These are phyloP conservation scores for Mythimna lalbum DNA, from an alignment of 2,888 invertebrate species.

Conservation along the genomic window DNA sequence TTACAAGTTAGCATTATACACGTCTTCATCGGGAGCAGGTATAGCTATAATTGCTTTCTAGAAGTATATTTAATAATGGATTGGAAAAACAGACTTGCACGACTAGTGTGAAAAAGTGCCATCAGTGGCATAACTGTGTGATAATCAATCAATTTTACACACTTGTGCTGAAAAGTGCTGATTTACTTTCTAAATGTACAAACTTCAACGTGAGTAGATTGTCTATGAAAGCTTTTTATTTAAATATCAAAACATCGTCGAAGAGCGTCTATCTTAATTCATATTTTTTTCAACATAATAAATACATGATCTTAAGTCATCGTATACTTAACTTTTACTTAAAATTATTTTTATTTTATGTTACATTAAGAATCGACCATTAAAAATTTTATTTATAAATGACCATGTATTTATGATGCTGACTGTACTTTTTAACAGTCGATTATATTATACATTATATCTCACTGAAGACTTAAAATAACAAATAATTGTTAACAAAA, in stretches of 20 bases:
- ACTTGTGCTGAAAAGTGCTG: conserved; percentile 40
- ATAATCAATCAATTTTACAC: conserved; percentile 6
- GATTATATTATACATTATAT: conserved; percentile 16
- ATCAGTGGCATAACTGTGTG: neutral
- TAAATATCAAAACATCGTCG: conserved; percentile 15
- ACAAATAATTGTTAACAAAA: conserved; percentile 7
- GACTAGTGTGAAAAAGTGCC: neutral
- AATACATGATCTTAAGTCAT: conserved; percentile 41
- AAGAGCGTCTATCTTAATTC: conserved; percentile 10
- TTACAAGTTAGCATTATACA: conserved; percentile 11
- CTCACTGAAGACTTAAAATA: conserved; percentile 32
- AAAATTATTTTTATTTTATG: conserved; percentile 28
- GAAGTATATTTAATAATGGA: neutral
- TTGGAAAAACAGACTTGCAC: conserved; percentile 23
- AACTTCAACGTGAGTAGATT: conserved; percentile 26
- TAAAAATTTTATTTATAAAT: conserved; percentile 18
- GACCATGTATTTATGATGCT: conserved; percentile 47
- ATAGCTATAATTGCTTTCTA: conserved; percentile 1
- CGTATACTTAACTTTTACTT: conserved; percentile 53
- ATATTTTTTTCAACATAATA: conserved; percentile 20
- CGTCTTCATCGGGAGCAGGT: neutral
- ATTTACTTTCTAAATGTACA: conserved; percentile 31
- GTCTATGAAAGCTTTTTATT: conserved; percentile 19
- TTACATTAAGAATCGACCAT: conserved; percentile 35
- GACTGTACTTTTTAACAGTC: conserved; percentile 29